Base-by-base conservation (phyloP, 1,140 invertebrate genomes). In the Heliconius nattereri region DNA sequence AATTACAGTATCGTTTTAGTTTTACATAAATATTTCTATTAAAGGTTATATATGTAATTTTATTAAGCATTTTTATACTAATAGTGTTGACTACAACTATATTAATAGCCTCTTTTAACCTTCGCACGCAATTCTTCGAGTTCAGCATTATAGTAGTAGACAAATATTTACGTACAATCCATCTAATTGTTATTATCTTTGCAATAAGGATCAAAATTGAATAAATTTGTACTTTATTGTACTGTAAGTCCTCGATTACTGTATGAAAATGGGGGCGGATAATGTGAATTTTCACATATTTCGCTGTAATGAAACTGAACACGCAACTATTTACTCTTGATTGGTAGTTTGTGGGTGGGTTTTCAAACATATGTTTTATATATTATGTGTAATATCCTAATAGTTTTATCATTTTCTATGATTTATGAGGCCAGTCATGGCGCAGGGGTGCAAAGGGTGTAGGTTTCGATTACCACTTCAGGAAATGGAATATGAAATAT, bases 211-310 rank as follows among this genome's bases (percentile, higher is more conserved):
- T 35, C 20, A 71, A 49, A 71, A 49, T 77, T 52, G 7, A 71
- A 52, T 52, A 52, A 71, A 71, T 9, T 7, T 49, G 3, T 40
- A 32, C 2, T 7, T 19, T 66, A 66, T 66, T 11, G 3, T 8
- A 26, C 60, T 77, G 19, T 71, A 49, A 32, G 57, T n/a, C 40
- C 60, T 40, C 45, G 66, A 77, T 76, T 76, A 71, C 70, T 71
- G 26, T 71, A 52, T 49, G 75, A 49, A 76, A 76, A 71, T 76
- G 23, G 60, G 75, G 23, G 75, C 9, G 60, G 75, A 49, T 37
- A 76, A 71, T 60, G 60, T 71, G 57, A 49, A 76, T 76, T 71
- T 76, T 76, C 75, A 76, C 75, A 71, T 76, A 76, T 76, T 66
- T 71, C 37, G 13, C 3, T 32, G n/a, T 76, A 71, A 76, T 76